Base-by-base conservation (phyloP, 2,797 vertebrate species). In the Macrochelys suwanniensis region DNA sequence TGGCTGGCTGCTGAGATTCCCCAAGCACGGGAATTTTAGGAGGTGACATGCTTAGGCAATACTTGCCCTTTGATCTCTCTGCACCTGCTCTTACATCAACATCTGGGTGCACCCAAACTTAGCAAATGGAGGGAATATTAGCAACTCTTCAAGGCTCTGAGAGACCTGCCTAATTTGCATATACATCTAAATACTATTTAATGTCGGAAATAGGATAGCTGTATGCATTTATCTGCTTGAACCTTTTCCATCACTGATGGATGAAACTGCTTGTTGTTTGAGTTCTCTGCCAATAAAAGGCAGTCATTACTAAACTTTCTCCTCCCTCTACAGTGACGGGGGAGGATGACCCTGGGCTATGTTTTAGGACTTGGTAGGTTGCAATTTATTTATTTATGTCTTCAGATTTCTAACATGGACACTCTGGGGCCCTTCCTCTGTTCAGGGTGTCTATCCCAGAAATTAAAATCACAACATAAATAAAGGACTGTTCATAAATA, bases 171-270 rank as follows among this genome's bases (percentile, higher is more conserved):
- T 54, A 6, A 56, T 80, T 94, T 87, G 37, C 28, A 23, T 45
- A 2, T 53, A n/a, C 28, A 54, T 87, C 86, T 78, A 89, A 42
- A 42, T 80, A 51, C 23, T 25, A 0, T 65, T 5, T 54, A 74
- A 37, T 76, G 51, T 88, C 59, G 74, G 89, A 93, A 82, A 71
- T 54, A 54, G 54, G 54, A 7, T 54, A 54, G 23, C 21, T 54
- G 54, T 54, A 54, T 54, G 54, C 54, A 54, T 54, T 54, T 10
- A 54, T 85, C 61, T 88, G 33, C 26, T 21, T 65, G 37, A 49
- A 50, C n/a, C 45, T 85, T 81, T 28, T 47, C 83, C 59, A 90
- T 6, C 19, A 25, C 19, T 71, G 57, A 37, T 68, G 78, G 68
- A 28, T 50, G 51, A 85, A 79, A 28, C 42, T 85, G 53, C 83